Evolutionary conservation across 2,888 invertebrate species (phyloP), one percentile per base, ranked within the genome.

Genomic region (Lasioglossum vierecki): DNA sequence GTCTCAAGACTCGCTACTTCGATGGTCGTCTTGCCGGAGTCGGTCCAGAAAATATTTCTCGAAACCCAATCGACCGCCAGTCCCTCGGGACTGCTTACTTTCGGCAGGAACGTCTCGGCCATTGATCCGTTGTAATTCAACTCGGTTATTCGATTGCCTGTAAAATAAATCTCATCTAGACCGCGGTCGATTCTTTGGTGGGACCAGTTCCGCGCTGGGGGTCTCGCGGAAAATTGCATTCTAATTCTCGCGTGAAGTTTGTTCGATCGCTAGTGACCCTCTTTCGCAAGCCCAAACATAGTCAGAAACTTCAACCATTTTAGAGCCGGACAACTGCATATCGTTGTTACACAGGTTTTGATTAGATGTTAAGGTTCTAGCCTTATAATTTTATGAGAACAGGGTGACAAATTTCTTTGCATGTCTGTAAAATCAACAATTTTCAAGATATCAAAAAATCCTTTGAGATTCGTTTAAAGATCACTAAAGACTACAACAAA

Each of bases 11-110:
- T 98, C 0, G 98, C 98, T 6, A 99, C 99, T 95, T 98, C 99
- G 88, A 99, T 97, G 0, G 97, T 97, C 90, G 98, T 97, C 93
- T 97, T 97, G 44, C 96, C 97, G 0, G 99, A 98, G 95, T 99
- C 99, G 0, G 99, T 99, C 98, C 99, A 99, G 95, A 99, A 99
- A 90, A 99, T 96, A 93, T 98, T 99, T 89, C 99, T 96, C 0
- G 98, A 97, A 26, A 98, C 96, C 97, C 98, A 99, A 95, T 99
- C 99, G 39, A 99, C 96, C 18, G 99, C 97, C 83, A 99, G 95
- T 39, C 99, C 99, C 96, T 99, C 99, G 0, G 99, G 98, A 30
- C 98, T 98, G 90, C 97, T 97, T 68, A 99, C 96, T 91, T 97
- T 98, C 97, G 94, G 49, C 94, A 95, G 90, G 89, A 93, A 94